A percentile compares a stretch with the other conserved stretches of the same genome.
phyloP scores from a whole-genome alignment of 1,140 invertebrate species.

The Cardiocondyla obscurior region DNA sequence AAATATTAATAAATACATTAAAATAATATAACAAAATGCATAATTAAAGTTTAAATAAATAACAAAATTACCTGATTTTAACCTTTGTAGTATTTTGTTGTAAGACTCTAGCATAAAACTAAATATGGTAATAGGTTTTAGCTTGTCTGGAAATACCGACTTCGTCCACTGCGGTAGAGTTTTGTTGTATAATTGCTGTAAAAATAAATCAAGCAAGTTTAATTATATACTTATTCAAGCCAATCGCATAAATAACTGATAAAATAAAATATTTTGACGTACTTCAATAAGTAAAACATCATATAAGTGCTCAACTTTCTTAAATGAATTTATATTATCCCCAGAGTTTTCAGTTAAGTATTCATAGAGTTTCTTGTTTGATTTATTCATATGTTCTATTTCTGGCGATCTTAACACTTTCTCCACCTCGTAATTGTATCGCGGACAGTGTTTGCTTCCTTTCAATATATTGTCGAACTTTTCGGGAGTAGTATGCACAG shows the following conservation, averaged over 20 bases:
- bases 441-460: conserved; percentile 87
- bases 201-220: conserved; percentile 49
- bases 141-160: conserved; percentile 84
- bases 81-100: conserved; percentile 83
- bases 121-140: conserved; percentile 84
- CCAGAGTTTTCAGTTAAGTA: conserved; percentile 88
- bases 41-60: conserved; percentile 1
- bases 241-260: not conserved
- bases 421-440: conserved; percentile 85
- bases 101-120: conserved; percentile 84
- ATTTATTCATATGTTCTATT: conserved; percentile 85
- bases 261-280: conserved; percentile 37
- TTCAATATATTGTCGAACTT: conserved; percentile 87
- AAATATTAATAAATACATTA: not conserved
- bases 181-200: conserved; percentile 87
- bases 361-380: conserved; percentile 87
- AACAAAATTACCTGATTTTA: conserved; percentile 82
- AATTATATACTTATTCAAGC: not conserved
- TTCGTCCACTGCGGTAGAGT: conserved; percentile 90
- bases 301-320: conserved; percentile 86
- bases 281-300: conserved; percentile 89
- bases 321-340: conserved; percentile 83
- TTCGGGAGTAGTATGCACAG: conserved; percentile 91
- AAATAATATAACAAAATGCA: not conserved
- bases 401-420: conserved; percentile 85